phyloP scores from a whole-genome alignment of 2,797 vertebrate species.

The Onychomys leucogaster region DNA sequence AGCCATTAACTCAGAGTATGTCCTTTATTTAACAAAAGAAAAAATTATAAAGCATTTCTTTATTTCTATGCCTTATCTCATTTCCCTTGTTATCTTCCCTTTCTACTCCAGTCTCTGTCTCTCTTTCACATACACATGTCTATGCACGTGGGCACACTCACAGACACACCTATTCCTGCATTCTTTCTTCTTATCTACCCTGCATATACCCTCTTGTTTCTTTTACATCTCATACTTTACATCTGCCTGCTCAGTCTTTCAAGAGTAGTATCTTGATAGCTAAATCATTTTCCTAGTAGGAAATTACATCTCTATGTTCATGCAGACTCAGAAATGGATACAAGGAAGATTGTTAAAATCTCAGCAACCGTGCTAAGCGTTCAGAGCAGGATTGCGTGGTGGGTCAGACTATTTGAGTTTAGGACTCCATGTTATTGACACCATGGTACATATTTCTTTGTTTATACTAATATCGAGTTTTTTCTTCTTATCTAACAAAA shows the following conservation, averaged over 20 bases:
- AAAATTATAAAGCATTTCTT: slow-evolving; percentile 50
- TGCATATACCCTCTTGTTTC: neutral
- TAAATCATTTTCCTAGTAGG: slow-evolving; percentile 25
- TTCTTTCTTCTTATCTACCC: neutral
- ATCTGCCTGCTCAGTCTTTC: neutral
- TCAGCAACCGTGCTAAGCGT: neutral
- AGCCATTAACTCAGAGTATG: slow-evolving; percentile 72
- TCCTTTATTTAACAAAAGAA: slow-evolving; percentile 38
- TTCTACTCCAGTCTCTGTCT: neutral
- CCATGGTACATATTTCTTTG: neutral
- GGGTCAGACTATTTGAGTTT: neutral
- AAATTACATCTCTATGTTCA: neutral
- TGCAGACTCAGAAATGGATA: neutral
- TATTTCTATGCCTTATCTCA: neutral
- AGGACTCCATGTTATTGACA: neutral
- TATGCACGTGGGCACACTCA: neutral
- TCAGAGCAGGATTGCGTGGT: neutral
- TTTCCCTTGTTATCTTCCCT: neutral
- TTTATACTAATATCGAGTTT: neutral
- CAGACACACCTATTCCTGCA: neutral
- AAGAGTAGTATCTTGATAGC: neutral
- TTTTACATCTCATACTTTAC: slow-evolving; percentile 20
- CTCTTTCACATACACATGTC: neutral
- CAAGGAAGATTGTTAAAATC: neutral
- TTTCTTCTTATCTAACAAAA: slow-evolving; percentile 4